Evolutionary conservation across 1,140 invertebrate genomes (phyloP).

Genomic region (Drosophila neocordata): DNA sequence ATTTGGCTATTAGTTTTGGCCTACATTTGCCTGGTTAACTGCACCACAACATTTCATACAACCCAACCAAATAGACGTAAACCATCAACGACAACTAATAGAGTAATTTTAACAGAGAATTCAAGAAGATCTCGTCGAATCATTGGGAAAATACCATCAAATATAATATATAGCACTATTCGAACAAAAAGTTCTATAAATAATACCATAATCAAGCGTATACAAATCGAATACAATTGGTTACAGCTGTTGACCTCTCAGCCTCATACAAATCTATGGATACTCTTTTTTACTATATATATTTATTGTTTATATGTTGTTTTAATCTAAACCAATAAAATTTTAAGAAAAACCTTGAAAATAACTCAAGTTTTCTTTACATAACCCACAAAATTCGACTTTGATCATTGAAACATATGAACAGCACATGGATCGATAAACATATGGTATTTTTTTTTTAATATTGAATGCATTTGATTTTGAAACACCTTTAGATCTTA

Average conservation of each 20-base stretch:
- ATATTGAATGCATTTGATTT: too few species aligned
- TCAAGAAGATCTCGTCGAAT: background rate
- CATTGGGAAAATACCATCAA: background rate
- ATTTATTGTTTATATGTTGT: background rate
- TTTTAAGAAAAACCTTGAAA: background rate
- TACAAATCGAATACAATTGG: slow-evolving; percentile 1
- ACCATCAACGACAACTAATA: background rate
- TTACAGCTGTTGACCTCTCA: background rate
- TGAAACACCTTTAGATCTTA: too few species aligned
- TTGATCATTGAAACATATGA: background rate
- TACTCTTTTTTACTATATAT: background rate
- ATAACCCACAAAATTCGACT: background rate
- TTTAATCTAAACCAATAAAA: background rate
- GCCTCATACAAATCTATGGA: background rate
- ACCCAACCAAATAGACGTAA: background rate
- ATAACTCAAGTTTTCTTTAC: background rate
- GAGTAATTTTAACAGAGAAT: background rate
- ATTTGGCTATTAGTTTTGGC: background rate
- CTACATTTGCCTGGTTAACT: background rate
- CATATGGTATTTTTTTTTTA: too few species aligned
- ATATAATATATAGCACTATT: too few species aligned
- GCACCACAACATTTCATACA: background rate
- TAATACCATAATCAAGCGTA: slow-evolving; percentile 1
- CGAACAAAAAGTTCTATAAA: background rate
- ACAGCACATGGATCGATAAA: background rate